phyloP scores from a whole-genome alignment of 2,888 invertebrate genomes.

The Phengaris alcon region DNA sequence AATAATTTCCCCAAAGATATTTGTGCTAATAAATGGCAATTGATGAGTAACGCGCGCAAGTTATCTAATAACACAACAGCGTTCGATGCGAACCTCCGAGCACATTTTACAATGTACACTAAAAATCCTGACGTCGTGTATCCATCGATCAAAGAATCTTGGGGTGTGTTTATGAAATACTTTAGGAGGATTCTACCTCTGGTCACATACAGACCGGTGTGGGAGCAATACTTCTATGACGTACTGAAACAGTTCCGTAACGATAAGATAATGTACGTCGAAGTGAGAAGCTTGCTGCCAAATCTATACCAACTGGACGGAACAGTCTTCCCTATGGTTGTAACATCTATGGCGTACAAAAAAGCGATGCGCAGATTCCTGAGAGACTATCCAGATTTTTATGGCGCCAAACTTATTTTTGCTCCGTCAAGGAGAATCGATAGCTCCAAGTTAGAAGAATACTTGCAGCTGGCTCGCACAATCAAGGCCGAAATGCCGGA shows the following conservation, averaged over 20 bases:
- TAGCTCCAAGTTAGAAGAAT: constrained; percentile 55
- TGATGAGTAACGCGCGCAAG: constrained; percentile 65
- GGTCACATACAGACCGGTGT: constrained; percentile 81
- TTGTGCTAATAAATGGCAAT: constrained; percentile 65
- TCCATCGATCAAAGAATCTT: constrained; percentile 76
- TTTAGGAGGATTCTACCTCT: constrained; percentile 77
- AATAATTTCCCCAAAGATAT: constrained; percentile 44
- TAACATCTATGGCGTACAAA: constrained; percentile 80
- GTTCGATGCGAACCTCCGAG: constrained; percentile 76
- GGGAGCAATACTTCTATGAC: constrained; percentile 83
- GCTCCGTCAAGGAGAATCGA: constrained; percentile 79
- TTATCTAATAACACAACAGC: constrained; percentile 54
- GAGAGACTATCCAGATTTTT: constrained; percentile 80
- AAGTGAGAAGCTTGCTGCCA: constrained; percentile 82
- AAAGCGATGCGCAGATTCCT: constrained; percentile 79
- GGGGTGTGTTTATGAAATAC: constrained; percentile 78
- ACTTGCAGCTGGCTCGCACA: constrained; percentile 59
- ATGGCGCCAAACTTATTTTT: constrained; percentile 84
- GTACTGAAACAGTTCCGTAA: constrained; percentile 80
- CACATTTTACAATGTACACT: constrained; percentile 78
- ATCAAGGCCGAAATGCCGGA: constrained; percentile 79
- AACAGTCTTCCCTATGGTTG: constrained; percentile 69
- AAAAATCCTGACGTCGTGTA: constrained; percentile 68
- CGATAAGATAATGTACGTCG: constrained; percentile 85
- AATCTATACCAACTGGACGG: constrained; percentile 84